Conservation (phyloP, 92 coral and sea anemone species). For the Diadumene lineata region DNA sequence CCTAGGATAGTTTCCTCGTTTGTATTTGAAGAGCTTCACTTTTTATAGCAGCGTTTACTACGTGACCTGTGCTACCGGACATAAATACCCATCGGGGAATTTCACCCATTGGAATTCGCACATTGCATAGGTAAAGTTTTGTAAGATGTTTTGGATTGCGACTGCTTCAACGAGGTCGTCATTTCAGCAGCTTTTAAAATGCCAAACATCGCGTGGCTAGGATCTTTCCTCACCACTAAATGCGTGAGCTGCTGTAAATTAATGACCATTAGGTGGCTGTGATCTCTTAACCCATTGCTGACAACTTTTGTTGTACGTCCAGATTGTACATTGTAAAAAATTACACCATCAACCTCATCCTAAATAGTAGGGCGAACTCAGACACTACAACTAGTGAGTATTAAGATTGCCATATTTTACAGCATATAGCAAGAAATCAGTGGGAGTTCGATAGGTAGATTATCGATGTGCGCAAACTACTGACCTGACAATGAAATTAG, state of each 20-base stretch:
- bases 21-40: not conserved
- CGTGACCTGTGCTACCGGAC: slow-evolving; percentile 22
- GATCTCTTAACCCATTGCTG: slow-evolving; percentile 33
- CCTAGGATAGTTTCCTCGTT: slow-evolving; percentile 1
- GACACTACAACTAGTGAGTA: too few species aligned
- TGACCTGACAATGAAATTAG: slow-evolving; percentile 1
- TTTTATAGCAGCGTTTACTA: not conserved
- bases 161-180: not conserved
- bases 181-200: not conserved
- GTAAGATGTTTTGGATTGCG: not conserved
- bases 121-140: not conserved
- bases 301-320: slow-evolving; percentile 13
- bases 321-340: not conserved
- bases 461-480: too few species aligned
- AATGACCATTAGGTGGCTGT: slow-evolving; percentile 22
- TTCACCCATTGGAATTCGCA: not conserved
- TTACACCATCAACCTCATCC: not conserved
- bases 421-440: too few species aligned
- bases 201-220: slow-evolving; percentile 19
- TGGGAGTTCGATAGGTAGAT: too few species aligned
- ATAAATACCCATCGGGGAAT: slow-evolving; percentile 13
- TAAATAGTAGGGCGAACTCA: not conserved
- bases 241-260: slow-evolving; percentile 37
- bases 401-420: too few species aligned
- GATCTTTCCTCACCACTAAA: slow-evolving; percentile 30